Conservation (phyloP, 1,140 invertebrate species). For the Spodoptera frugiperda region DNA sequence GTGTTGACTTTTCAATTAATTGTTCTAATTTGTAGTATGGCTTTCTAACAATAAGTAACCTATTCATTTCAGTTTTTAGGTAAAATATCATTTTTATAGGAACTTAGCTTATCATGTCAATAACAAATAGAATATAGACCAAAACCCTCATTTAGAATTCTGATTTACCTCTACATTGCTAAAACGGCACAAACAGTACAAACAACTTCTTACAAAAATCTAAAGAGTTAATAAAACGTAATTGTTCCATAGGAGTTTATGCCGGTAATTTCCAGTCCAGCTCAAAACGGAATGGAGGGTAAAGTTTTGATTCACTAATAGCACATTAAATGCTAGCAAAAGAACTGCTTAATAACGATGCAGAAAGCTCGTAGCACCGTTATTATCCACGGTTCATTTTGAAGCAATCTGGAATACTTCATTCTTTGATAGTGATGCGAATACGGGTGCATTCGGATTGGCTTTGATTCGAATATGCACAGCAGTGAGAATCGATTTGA, state of each 20-base stretch:
- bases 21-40: too few relatives aligned
- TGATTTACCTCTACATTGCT: neutral
- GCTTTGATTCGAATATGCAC: constrained; percentile 30
- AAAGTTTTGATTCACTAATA: constrained; percentile 59
- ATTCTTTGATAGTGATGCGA: constrained; percentile 47
- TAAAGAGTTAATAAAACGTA: constrained; percentile 1
- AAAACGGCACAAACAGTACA: neutral
- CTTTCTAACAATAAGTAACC: too few relatives aligned
- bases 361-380: constrained; percentile 45
- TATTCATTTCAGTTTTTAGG: too few relatives aligned
- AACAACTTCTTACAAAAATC: constrained; percentile 3
- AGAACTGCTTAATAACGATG: constrained; percentile 46
- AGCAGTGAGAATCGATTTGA: constrained; percentile 13
- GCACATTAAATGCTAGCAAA: constrained; percentile 51
- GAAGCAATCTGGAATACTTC: constrained; percentile 55
- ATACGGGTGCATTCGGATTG: neutral
- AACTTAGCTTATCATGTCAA: too few relatives aligned
- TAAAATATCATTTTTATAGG: too few relatives aligned
- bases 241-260: constrained; percentile 27
- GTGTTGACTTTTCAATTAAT: too few relatives aligned
- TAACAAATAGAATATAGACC: too few relatives aligned
- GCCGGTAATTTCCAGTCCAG: constrained; percentile 28
- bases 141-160: too few relatives aligned
- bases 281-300: constrained; percentile 40
- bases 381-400: constrained; percentile 53